Conservation (phyloP, 2,113 vertebrate species). For the Phainopepla nitens region DNA sequence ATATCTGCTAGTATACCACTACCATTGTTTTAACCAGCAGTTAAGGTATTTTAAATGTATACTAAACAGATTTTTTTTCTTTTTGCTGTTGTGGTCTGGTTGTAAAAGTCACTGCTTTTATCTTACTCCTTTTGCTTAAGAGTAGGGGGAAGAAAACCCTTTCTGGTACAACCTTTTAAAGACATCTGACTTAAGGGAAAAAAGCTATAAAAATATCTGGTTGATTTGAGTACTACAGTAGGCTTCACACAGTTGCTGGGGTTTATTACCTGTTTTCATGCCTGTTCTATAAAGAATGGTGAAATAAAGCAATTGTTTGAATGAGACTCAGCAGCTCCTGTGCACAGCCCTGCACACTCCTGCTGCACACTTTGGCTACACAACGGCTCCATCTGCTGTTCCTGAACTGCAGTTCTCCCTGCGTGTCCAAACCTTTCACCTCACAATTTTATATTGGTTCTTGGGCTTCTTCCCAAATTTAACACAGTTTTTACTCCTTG, state of each 20-base stretch:
- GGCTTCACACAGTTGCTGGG: neutral
- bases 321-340: neutral
- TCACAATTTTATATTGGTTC: neutral
- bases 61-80: neutral
- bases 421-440: neutral
- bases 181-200: neutral
- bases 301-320: neutral
- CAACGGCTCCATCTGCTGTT: constrained; percentile 39
- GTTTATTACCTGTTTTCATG: neutral
- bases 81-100: neutral
- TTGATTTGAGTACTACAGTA: neutral
- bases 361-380: neutral
- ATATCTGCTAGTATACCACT: neutral
- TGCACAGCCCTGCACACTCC: accelerated
- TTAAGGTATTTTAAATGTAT: neutral
- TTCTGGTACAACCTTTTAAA: neutral
- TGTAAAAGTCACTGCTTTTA: neutral
- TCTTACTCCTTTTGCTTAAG: neutral
- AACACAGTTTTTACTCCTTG: neutral
- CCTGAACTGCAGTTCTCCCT: neutral
- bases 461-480: neutral
- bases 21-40: neutral
- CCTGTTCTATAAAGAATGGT: neutral
- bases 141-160: accelerated
- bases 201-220: neutral